These are phyloP conservation scores for Paramuricea clavata DNA, from an alignment of 92 coral and sea anemone genomes.

Conservation along the genomic window DNA sequence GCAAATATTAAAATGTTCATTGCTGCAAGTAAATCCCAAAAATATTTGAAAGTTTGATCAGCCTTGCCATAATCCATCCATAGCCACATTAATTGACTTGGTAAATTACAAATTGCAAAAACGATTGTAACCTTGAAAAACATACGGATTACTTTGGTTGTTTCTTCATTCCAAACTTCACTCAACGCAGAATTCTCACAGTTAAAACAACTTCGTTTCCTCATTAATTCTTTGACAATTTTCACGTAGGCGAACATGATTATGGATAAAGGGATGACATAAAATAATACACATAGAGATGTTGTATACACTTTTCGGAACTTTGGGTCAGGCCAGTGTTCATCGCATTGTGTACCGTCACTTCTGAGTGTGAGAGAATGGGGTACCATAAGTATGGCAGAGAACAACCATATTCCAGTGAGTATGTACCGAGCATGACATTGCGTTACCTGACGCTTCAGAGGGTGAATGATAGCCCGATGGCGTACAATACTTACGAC, in stretches of 20 bases:
- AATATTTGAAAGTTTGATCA: conserved; percentile 56
- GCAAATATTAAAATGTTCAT: conserved; percentile 82
- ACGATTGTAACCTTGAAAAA: conserved; percentile 79
- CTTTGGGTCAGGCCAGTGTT: conserved; percentile 64
- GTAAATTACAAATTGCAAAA: conserved; percentile 78
- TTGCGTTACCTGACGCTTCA: conserved; percentile 73
- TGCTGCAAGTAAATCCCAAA: conserved; percentile 80
- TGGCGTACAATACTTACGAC: conserved; percentile 93
- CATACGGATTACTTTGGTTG: conserved; percentile 84
- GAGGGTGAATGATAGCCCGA: conserved; percentile 86
- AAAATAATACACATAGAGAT: conserved; percentile 69
- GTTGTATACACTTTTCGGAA: conserved; percentile 74
- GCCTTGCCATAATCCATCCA: conserved; percentile 89
- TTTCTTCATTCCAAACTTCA: conserved; percentile 68
- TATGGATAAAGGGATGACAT: conserved; percentile 70
- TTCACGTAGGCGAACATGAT: conserved; percentile 77
- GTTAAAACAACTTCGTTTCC: conserved; percentile 62
- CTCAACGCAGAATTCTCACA: conserved; percentile 54
- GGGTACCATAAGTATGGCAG: conserved; percentile 76
- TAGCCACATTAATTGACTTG: conserved; percentile 79
- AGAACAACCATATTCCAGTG: conserved; percentile 76
- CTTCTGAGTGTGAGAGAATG: conserved; percentile 64
- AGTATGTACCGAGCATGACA: conserved; percentile 71
- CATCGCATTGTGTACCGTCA: conserved; percentile 63
- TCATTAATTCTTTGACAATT: conserved; percentile 77